Conservation (phyloP, 2,113 vertebrate genomes). For the Cololabis saira region DNA sequence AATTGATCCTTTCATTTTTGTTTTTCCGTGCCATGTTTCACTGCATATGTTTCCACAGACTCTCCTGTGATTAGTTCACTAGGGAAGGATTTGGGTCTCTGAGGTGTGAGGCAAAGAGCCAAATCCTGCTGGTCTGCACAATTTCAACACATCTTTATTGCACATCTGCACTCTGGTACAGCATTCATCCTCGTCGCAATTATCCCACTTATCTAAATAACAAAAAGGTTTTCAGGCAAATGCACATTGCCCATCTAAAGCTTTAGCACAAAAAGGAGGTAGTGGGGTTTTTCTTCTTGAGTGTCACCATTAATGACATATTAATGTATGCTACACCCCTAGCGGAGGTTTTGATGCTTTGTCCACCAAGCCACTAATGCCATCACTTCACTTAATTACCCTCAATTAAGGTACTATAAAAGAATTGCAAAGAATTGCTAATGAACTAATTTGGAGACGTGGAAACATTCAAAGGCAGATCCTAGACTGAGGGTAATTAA, state of each 20-base stretch:
- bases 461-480: conserved; percentile 68
- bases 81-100: not conserved
- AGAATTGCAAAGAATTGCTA: conserved; percentile 81
- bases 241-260: conserved; percentile 58
- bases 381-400: conserved; percentile 82
- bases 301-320: conserved; percentile 75
- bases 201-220: conserved; percentile 75
- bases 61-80: not conserved
- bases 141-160: conserved; percentile 28
- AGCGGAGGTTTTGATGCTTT: conserved; percentile 73
- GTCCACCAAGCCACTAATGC: conserved; percentile 71
- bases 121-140: conserved; percentile 40
- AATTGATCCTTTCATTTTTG: not conserved
- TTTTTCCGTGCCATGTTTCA: not conserved
- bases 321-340: conserved; percentile 63
- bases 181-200: conserved; percentile 50
- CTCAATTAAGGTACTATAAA: conserved; percentile 79
- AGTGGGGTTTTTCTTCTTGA: conserved; percentile 51
- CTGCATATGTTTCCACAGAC: not conserved
- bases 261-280: conserved; percentile 49
- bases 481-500: conserved; percentile 75
- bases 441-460: conserved; percentile 77
- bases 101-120: conserved; percentile 19
- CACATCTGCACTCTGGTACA: conserved; percentile 49
- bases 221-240: conserved; percentile 62